Evolutionary conservation across 2,797 vertebrate genomes (phyloP), one percentile per base, ranked within the genome.

Genomic region (Geotrypetes seraphini): DNA sequence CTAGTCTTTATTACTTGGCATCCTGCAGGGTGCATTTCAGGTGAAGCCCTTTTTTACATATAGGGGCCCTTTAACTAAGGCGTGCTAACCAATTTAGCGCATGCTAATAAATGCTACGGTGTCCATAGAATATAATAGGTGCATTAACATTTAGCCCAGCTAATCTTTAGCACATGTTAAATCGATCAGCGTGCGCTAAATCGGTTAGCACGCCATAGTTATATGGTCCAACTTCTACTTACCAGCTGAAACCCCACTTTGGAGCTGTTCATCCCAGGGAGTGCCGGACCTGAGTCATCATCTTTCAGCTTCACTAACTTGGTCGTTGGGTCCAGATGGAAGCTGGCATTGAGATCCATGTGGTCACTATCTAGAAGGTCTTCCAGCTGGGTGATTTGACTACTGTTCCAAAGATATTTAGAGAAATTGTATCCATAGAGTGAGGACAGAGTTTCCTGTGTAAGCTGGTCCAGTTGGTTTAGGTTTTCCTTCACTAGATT

Each of bases 221-320:
- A n/a, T n/a, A n/a, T n/a, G n/a, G n/a, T n/a, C n/a, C n/a, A n/a
- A n/a, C n/a, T n/a, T n/a, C n/a, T 5, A 7, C 63, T 74, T 54
- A 81, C 75, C 75, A 82, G 55, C 11, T 13, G 50, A 53, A 79
- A 78, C 5, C 73, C 79, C 27, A 78, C 60, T 3, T 11, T 46
- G 14, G 30, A 45, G 2, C 20, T 16, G 2, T 8, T 60, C 17
- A 15, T 14, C 8, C 28, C 31, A 2, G 25, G 13, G 10, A 12
- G 2, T 43, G 1, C n/a, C 5, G 4, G 12, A 12, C 2, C 21
- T 7, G 17, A 12, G 2, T 1, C 33, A 23, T 13, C 30, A 5
- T 41, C 17, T 1, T 40, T 10, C 17, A 65, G 36, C 35, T 47
- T 58, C 21, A 57, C 4, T 2, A 79, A 56, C 1, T 25, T 34